Percentiles rank a stretch among this genome's conserved stretches.
phyloP scores from a whole-genome alignment of 2,888 invertebrate species.

The Xestia c-nigrum region DNA sequence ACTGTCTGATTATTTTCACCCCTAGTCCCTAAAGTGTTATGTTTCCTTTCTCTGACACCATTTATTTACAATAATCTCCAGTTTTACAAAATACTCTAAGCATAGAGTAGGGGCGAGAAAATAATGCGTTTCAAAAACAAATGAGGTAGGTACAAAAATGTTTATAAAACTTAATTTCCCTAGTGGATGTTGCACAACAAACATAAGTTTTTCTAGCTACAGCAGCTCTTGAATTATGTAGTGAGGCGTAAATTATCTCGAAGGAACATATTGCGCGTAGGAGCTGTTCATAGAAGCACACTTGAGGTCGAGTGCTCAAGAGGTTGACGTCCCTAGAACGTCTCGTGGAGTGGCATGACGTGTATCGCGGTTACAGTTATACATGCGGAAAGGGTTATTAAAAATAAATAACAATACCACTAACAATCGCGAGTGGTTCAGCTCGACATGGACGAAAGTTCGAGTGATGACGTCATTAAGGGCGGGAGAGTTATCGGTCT shows the following conservation, averaged over 20 bases:
- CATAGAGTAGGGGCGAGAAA: conserved; percentile 20
- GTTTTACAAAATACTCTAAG: conserved; percentile 16
- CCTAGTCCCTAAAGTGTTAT: conserved; percentile 19
- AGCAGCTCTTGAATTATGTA: conserved; percentile 72
- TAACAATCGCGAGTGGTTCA: conserved; percentile 51
- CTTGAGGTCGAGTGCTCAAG: conserved; percentile 79
- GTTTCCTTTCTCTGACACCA: conserved; percentile 12
- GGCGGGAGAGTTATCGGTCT: conserved; percentile 28
- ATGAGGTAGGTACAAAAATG: conserved; percentile 28
- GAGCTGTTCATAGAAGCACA: conserved; percentile 81
- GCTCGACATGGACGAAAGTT: conserved; percentile 44
- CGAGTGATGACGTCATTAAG: conserved; percentile 45
- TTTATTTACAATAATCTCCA: conserved; percentile 45
- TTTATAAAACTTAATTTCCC: conserved; percentile 69
- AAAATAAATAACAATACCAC: conserved; percentile 68
- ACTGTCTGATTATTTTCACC: conserved; percentile 14
- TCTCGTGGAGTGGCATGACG: conserved; percentile 70
- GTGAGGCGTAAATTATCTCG: conserved; percentile 79
- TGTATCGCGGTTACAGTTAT: conserved; percentile 69
- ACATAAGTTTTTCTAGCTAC: conserved; percentile 67
- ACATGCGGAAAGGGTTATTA: conserved; percentile 62
- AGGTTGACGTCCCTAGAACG: conserved; percentile 78
- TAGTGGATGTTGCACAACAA: conserved; percentile 68
- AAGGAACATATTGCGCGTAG: conserved; percentile 80
- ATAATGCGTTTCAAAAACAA: conserved; percentile 32